A percentile compares a stretch with the other conserved stretches of the same genome.
Evolutionary conservation across 2,797 vertebrate species (phyloP).

Genomic region (Prunella strophiata): DNA sequence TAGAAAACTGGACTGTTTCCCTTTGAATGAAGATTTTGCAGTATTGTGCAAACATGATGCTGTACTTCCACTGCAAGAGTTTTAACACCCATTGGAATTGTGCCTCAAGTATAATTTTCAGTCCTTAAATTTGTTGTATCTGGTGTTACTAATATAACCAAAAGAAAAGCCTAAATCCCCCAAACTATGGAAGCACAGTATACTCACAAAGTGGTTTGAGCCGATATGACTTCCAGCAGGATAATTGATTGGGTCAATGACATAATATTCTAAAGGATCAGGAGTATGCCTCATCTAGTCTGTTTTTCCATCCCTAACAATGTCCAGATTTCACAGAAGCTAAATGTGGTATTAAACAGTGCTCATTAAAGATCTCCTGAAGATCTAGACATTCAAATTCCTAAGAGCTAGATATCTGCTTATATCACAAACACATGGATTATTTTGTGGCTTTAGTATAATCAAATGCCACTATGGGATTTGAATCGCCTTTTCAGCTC

Average conservation of each 20-base stretch:
- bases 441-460: background rate
- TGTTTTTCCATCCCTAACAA: background rate
- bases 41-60: background rate
- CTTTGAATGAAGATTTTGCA: background rate
- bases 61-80: background rate
- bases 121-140: background rate
- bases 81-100: background rate
- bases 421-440: background rate
- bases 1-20: background rate
- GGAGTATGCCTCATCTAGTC: background rate
- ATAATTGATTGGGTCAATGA: background rate
- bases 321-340: background rate
- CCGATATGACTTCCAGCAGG: background rate
- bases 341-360: background rate
- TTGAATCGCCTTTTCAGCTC: background rate
- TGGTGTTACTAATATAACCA: background rate
- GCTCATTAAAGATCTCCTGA: background rate
- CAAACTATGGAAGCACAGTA: background rate
- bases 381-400: background rate
- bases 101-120: background rate
- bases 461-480: background rate
- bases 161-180: background rate
- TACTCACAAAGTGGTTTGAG: background rate
- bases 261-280: background rate
- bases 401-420: background rate